Evolutionary conservation across 2,113 vertebrate genomes (phyloP).

Genomic region (Cricetomys ansorgei): DNA sequence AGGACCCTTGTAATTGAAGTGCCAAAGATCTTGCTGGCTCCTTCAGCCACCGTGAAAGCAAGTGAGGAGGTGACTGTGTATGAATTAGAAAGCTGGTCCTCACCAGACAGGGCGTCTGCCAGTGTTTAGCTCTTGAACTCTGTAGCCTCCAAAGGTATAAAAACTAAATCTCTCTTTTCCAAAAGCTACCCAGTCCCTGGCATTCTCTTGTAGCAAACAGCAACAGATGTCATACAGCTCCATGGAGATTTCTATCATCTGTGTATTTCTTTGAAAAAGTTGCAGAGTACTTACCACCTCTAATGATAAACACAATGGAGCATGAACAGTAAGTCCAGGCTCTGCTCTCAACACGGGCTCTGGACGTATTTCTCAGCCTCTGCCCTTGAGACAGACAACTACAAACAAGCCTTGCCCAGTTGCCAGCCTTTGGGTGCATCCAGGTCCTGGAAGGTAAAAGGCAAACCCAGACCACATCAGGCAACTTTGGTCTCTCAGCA

Average conservation of each 20-base stretch:
- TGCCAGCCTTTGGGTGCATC: background rate
- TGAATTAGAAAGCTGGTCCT: background rate
- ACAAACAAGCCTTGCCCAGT: background rate
- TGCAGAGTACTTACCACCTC: background rate
- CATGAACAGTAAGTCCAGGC: background rate
- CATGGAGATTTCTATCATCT: background rate
- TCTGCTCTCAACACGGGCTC: background rate
- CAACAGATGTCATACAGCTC: background rate
- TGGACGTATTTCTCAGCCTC: background rate
- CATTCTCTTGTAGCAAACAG: background rate
- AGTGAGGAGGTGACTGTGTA: background rate
- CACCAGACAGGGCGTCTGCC: background rate
- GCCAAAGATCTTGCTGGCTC: background rate
- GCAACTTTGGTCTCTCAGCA: constrained; percentile 57
- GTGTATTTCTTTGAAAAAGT: background rate
- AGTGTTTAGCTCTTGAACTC: background rate
- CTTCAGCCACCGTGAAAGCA: background rate
- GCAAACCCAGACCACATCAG: constrained; percentile 5
- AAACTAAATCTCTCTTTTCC: background rate
- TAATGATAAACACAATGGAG: background rate
- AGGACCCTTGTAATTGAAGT: background rate
- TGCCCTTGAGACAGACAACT: background rate
- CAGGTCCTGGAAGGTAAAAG: constrained; percentile 63
- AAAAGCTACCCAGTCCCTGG: background rate
- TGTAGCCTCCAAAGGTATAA: background rate